Percentiles rank a stretch among this genome's conserved stretches.
Conservation (phyloP, 2,888 invertebrate species). For the Torymus auratus region DNA sequence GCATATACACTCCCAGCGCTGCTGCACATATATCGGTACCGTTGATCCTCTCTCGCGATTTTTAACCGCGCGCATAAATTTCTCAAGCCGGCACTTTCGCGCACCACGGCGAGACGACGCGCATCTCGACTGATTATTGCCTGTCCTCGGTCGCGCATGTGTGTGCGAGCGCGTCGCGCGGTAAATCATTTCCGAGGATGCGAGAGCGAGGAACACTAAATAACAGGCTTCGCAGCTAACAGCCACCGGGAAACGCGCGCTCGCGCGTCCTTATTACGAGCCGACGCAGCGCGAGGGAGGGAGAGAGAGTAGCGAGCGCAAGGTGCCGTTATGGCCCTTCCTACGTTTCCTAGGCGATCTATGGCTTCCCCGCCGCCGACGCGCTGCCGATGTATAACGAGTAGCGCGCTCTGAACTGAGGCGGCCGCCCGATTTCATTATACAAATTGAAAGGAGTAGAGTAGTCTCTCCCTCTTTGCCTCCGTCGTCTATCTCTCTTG, state of each 20-base stretch:
- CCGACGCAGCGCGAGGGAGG: background rate
- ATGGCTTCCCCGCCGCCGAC: background rate
- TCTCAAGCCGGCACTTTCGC: background rate
- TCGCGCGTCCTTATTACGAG: constrained; percentile 31
- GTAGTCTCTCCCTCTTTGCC: no score
- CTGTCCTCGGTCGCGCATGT: constrained; percentile 15
- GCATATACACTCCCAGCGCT: no score
- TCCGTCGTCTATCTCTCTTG: background rate
- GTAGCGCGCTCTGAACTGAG: background rate
- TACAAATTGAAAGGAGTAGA: constrained; percentile 18
- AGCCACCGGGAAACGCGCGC: constrained; percentile 39
- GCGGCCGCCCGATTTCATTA: constrained; percentile 34
- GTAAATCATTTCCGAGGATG: constrained; percentile 48
- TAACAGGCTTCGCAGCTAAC: constrained; percentile 31
- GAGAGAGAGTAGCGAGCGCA: no score
- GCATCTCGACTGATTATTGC: constrained; percentile 22
- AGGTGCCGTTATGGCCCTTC: constrained; percentile 45
- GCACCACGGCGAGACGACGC: background rate
- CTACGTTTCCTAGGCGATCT: background rate
- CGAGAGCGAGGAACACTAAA: constrained; percentile 22
- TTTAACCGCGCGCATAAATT: background rate
- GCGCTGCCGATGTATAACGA: no score
- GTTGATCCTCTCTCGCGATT: no score
- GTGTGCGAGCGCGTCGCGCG: background rate
- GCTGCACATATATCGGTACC: no score